phyloP scores from a whole-genome alignment of 1,140 invertebrate genomes.

The Euura lappo region DNA sequence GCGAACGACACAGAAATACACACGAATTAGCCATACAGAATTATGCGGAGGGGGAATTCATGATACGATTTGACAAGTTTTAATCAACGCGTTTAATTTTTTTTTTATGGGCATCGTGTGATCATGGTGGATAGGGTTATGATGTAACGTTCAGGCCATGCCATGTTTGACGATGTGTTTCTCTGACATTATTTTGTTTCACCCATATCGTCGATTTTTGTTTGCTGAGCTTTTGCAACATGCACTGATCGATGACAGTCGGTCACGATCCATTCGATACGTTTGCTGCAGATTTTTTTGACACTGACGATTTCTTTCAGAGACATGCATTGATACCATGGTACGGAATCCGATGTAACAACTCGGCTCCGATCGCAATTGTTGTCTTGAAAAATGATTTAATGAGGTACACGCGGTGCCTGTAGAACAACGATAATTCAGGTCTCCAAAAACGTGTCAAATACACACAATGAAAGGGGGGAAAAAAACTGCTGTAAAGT shows the following conservation, averaged over 20 bases:
- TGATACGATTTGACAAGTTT: too few relatives aligned
- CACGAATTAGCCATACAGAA: neutral
- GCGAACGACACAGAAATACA: slow-evolving; percentile 1
- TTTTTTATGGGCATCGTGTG: too few relatives aligned
- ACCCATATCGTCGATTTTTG: too few relatives aligned
- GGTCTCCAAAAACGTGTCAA: too few relatives aligned
- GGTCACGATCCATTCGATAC: neutral
- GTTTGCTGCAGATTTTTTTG: neutral
- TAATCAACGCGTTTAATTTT: too few relatives aligned
- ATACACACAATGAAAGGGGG: too few relatives aligned
- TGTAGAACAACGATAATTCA: neutral
- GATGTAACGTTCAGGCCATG: neutral
- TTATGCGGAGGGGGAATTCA: too few relatives aligned
- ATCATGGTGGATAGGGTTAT: too few relatives aligned
- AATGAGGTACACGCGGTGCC: neutral
- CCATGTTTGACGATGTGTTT: neutral
- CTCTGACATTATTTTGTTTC: too few relatives aligned
- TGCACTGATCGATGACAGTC: neutral
- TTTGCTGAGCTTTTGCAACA: neutral
- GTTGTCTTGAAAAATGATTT: neutral
- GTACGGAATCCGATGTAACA: neutral
- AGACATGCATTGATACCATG: neutral
- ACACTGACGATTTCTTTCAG: neutral
- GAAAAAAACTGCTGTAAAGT: neutral
- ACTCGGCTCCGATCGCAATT: neutral